Evolutionary conservation across 2,113 vertebrate species (phyloP).

Genomic region (Oreocharis arfaki): DNA sequence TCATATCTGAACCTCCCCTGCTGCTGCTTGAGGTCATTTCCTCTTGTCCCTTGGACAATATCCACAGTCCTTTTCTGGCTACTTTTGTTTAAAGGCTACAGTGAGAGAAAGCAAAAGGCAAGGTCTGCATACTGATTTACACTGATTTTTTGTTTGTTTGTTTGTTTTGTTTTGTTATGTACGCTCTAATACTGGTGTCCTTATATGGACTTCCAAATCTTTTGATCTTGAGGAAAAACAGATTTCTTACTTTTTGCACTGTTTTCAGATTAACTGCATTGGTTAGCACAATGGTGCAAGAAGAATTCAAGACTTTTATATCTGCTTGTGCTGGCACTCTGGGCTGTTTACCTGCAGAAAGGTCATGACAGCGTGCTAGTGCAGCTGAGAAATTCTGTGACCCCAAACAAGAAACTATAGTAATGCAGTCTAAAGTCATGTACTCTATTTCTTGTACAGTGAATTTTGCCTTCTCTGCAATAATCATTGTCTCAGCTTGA

Average conservation of each 20-base stretch:
- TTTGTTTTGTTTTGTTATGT: too few relatives aligned
- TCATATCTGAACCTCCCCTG: not conserved
- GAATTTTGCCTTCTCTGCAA: not conserved
- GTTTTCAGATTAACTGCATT: not conserved
- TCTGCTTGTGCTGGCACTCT: not conserved
- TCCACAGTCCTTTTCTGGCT: not conserved
- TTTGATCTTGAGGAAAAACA: not conserved
- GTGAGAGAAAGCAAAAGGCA: not conserved
- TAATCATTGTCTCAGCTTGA: not conserved
- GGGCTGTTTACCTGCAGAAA: not conserved
- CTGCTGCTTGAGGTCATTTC: not conserved
- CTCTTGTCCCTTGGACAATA: not conserved
- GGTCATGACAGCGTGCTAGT: not conserved
- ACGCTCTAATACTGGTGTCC: not conserved
- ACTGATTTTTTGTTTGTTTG: too few relatives aligned
- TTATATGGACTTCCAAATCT: not conserved
- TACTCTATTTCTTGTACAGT: not conserved
- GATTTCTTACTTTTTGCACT: not conserved
- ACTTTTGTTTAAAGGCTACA: not conserved
- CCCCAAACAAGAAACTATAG: not conserved
- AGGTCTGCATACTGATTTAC: not conserved
- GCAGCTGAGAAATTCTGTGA: not conserved
- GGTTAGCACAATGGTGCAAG: not conserved
- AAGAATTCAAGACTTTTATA: not conserved
- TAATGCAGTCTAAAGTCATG: not conserved